Conservation (phyloP, 2,888 invertebrate genomes). For the Noctua pronuba region DNA sequence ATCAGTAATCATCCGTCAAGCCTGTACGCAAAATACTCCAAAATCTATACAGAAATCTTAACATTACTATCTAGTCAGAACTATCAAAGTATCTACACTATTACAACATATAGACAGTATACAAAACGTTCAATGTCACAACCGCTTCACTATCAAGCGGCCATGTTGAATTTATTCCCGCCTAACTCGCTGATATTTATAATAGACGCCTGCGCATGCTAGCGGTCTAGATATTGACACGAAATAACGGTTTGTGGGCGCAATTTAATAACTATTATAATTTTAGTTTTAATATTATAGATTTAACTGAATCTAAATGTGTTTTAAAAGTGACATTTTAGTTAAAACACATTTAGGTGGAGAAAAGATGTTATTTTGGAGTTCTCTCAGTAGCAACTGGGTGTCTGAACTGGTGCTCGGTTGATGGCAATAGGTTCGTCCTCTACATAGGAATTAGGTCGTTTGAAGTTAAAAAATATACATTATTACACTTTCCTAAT, state of each 20-base stretch:
- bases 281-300: neutral
- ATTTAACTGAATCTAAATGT: neutral
- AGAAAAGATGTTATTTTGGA: neutral
- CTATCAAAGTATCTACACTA: slow-evolving; percentile 39
- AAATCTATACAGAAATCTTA: neutral
- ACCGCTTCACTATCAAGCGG: slow-evolving; percentile 51
- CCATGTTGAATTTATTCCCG: slow-evolving; percentile 68
- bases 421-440: neutral
- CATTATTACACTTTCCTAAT: neutral
- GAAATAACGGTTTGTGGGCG: slow-evolving; percentile 38
- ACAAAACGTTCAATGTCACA: slow-evolving; percentile 67
- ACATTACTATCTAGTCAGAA: slow-evolving; percentile 4
- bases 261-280: slow-evolving; percentile 24
- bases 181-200: slow-evolving; percentile 62
- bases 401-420: neutral
- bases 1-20: neutral
- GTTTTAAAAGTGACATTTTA: neutral
- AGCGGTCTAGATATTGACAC: slow-evolving; percentile 51
- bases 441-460: neutral
- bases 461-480: neutral
- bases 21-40: neutral
- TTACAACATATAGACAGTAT: slow-evolving; percentile 38
- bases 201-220: slow-evolving; percentile 63
- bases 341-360: neutral
- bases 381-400: neutral